Percentiles rank a stretch among this genome's conserved stretches.
Conservation (phyloP, 2,113 vertebrate species). For the Rhinolophus ferrumequinum region DNA sequence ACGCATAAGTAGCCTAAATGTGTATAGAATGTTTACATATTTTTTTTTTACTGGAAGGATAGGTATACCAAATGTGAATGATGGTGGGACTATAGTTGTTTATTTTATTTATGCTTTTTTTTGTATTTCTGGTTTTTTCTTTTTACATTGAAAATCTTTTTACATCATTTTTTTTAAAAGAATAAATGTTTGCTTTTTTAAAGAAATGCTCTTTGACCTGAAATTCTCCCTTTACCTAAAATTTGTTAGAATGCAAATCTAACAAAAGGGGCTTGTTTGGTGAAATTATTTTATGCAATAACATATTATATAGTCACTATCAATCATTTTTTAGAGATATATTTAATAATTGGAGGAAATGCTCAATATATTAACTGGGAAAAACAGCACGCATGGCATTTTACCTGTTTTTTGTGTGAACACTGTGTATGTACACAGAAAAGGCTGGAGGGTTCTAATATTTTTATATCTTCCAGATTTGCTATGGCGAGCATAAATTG, state of each 20-base stretch:
- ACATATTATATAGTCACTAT: not conserved
- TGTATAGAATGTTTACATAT: not conserved
- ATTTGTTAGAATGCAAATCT: not conserved
- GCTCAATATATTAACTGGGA: not conserved
- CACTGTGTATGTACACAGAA: not conserved
- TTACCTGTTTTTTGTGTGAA: not conserved
- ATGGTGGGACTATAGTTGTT: not conserved
- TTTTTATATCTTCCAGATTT: not conserved
- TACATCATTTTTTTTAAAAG: not conserved
- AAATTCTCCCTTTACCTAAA: not conserved
- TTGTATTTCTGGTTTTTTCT: not conserved
- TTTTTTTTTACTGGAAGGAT: not conserved
- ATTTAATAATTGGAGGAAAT: not conserved
- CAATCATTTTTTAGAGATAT: not conserved
- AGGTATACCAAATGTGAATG: not conserved
- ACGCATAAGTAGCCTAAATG: not conserved
- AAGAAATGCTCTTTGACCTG: not conserved
- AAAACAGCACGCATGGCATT: not conserved
- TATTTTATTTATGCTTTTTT: not conserved
- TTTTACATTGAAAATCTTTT: not conserved
- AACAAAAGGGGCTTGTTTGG: not conserved
- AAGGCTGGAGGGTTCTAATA: not conserved
- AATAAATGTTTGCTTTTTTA: not conserved
- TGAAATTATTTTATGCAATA: not conserved
- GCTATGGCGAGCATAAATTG: not conserved